A percentile compares a stretch with the other conserved stretches of the same genome.
Evolutionary conservation across 2,888 invertebrate species (phyloP).

Genomic region (Melitaea athalia): DNA sequence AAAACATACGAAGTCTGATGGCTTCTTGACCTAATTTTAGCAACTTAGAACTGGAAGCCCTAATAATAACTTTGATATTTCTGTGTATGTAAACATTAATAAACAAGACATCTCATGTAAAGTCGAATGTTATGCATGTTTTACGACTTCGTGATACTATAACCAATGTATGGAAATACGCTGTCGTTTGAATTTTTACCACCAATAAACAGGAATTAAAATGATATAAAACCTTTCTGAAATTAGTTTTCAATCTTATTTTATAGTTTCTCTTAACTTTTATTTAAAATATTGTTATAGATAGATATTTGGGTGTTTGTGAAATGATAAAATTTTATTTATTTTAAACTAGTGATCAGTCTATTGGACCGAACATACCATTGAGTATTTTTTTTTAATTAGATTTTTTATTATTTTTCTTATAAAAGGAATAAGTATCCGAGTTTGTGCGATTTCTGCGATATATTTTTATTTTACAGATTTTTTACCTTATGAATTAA

Average conservation of each 20-base stretch:
- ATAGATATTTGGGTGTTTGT: too few species aligned
- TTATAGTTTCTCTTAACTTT: not conserved
- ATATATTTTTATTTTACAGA: too few species aligned
- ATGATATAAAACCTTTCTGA: slow-evolving; percentile 3
- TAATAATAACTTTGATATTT: not conserved
- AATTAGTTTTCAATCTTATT: not conserved
- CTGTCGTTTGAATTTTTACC: not conserved
- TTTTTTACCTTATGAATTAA: too few species aligned
- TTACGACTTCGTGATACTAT: slow-evolving; percentile 9
- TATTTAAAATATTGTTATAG: not conserved
- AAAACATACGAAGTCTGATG: not conserved
- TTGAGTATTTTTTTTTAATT: too few species aligned
- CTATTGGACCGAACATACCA: too few species aligned
- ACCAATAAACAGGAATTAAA: not conserved
- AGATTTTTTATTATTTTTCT: too few species aligned
- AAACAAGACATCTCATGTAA: not conserved
- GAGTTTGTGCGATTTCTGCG: too few species aligned
- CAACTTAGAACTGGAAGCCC: not conserved
- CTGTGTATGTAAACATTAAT: not conserved
- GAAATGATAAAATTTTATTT: too few species aligned
- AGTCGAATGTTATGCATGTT: not conserved
- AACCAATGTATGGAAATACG: not conserved
- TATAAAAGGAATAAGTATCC: too few species aligned
- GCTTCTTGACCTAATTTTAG: not conserved
- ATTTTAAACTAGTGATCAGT: too few species aligned